Percentiles rank a stretch among this genome's conserved stretches.
phyloP scores from a whole-genome alignment of 1,140 invertebrate species.

The Saccostrea echinata region DNA sequence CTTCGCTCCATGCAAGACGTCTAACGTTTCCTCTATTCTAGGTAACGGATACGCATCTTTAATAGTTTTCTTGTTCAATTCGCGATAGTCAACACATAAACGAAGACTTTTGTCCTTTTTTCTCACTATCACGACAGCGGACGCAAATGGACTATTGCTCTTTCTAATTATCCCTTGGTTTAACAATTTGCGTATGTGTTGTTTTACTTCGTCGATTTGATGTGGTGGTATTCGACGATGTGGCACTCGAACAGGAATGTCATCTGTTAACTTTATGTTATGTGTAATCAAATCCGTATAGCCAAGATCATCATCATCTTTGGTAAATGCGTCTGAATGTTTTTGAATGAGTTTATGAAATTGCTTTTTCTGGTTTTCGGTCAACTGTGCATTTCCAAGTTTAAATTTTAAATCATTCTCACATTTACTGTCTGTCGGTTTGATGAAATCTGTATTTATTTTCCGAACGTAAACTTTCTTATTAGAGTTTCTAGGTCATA shows the following conservation, averaged over 20 bases:
- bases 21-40: slow-evolving; percentile 52
- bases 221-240: slow-evolving; percentile 55
- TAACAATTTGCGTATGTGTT: slow-evolving; percentile 47
- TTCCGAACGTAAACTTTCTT: too few species aligned
- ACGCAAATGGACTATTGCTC: slow-evolving; percentile 42
- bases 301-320: too few species aligned
- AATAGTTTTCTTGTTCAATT: slow-evolving; percentile 30
- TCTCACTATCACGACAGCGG: slow-evolving; percentile 16
- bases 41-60: slow-evolving; percentile 39
- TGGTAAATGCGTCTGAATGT: too few species aligned
- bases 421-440: too few species aligned
- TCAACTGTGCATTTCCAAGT: too few species aligned
- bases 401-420: too few species aligned
- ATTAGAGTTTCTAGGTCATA: too few species aligned
- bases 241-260: slow-evolving; percentile 47
- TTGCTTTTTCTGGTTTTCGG: too few species aligned
- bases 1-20: slow-evolving; percentile 48
- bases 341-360: too few species aligned
- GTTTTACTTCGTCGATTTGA: slow-evolving; percentile 57
- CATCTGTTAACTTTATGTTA: slow-evolving; percentile 46
- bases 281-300: background rate
- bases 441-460: too few species aligned
- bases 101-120: slow-evolving; percentile 48
- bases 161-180: background rate
- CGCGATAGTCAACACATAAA: slow-evolving; percentile 50